Evolutionary conservation across 2,888 invertebrate species (phyloP), one percentile per base, ranked within the genome.

Genomic region (Platycheirus rosarum): DNA sequence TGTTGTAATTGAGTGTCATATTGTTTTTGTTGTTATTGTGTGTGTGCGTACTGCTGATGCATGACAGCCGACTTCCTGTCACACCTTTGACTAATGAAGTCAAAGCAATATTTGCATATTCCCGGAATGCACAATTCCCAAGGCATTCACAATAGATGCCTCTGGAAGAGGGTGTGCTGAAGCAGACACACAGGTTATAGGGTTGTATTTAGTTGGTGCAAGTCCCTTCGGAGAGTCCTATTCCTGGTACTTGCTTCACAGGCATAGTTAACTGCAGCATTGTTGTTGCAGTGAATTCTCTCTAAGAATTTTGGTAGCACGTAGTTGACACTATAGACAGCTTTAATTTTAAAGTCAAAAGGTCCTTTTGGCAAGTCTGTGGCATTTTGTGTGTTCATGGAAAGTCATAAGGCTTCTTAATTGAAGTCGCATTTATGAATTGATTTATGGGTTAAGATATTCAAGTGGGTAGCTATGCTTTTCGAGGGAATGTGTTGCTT

Each of bases 1-100:
- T 82, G 82, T 76, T 77, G 82, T 82, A 82, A 82, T 82, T 82
- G 82, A 82, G 82, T 82, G 82, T 77, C 77, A 76, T 71, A 70
- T 63, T 82, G 76, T 76, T 82, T 70, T 82, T 82, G 80, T 82
- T 71, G 53, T 77, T 82, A 32, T 46, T 62, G 66, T 66, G 40
- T 70, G 65, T 55, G 20, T 55, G 9, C 35, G 16, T 29, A 23
- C 29, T 66, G 48, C 62, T 57, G 62, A 26, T 76, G 57, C 29
- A 55, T 71, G 82, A 82, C 82, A 82, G 71, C 53, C 76, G 57
- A 71, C 77, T 82, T 82, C 82, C 71, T 82, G 77, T 82, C 82
- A 73, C 82, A 82, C 82, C 82, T 82, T 77, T 82, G 82, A 77
- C 82, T 82, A 82, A 82, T 82, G 82, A 82, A 82, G 77, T 71